Evolutionary conservation across 2,113 vertebrate genomes (phyloP), one percentile per base, ranked within the genome.

Genomic region (Nycticebus coucang): DNA sequence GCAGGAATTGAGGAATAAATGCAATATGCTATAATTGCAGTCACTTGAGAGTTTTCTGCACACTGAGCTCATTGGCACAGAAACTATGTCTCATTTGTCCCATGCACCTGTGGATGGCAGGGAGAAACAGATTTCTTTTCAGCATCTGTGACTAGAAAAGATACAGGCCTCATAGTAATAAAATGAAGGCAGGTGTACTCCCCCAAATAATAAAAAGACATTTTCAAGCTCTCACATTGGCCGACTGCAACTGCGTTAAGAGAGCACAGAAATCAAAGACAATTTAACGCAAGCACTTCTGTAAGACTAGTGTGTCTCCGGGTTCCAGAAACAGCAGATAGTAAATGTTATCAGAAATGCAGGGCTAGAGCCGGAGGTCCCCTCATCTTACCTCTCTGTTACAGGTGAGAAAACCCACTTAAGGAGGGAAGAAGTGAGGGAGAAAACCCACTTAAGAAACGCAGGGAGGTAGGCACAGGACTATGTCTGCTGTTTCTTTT

Each of bases 391-490:
- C 22, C 33, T 71, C 45, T 2, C 18, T 41, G 68, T 74, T 21
- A 14, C 74, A 72, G 87, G 91, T 45, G 14, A 45, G 30, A 55
- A 57, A 15, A 64, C 45, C 30, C 21, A 28, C 57, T 12, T 4
- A 10, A 28, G 18, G 24, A 78, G 79, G 66, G 33, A 24, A 55
- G 72, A 45, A 50, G 57, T 13, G 30, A 30, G 17, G n/a, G 14
- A 45, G 30, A 55, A 57, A 15, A 64, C 45, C 30, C 21, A 28
- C 57, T 12, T 4, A 10, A 28, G 60, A 7, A 53, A 22, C 10
- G 1, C 2, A 0, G 30, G 2, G 18, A 35, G 81, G 50, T 2
- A 12, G 55, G 87, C 68, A 9, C 1, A 0, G n/a, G 6, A 6
- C 57, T 14, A 6, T 5, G 74, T 6, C 72, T 60, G 72, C 84